phyloP scores from a whole-genome alignment of 1,140 invertebrate species.

The Drosophila parvula region DNA sequence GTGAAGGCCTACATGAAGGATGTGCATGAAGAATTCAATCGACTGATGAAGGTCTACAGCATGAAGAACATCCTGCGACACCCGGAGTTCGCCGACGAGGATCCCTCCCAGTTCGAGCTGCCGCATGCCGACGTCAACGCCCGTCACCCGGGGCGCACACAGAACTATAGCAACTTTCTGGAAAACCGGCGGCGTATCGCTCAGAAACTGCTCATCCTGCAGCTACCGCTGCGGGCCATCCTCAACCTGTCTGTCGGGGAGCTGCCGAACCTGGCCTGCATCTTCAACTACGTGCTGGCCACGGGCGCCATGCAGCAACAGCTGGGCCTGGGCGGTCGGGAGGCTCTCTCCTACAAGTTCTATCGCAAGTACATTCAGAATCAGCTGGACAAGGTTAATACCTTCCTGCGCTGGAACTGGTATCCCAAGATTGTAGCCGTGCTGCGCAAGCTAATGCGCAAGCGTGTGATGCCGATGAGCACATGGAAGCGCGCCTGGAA shows the following conservation, averaged over 20 bases:
- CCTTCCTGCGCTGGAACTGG: conserved; percentile 81
- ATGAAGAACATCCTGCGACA: conserved; percentile 78
- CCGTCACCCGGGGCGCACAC: conserved; percentile 85
- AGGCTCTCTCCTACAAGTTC: conserved; percentile 74
- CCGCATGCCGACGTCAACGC: conserved; percentile 64
- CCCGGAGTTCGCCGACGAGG: conserved; percentile 68
- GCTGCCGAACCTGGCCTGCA: conserved; percentile 84
- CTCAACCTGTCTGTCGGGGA: conserved; percentile 85
- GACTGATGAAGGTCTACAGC: conserved; percentile 79
- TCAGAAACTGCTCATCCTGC: conserved; percentile 86
- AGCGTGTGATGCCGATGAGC: conserved; percentile 63
- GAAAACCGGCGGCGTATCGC: conserved; percentile 85
- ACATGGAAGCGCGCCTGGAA: conserved; percentile 72
- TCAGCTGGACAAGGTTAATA: conserved; percentile 83
- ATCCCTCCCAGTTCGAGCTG: conserved; percentile 63
- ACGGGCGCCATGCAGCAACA: conserved; percentile 81
- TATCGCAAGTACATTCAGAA: conserved; percentile 75
- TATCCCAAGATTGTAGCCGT: conserved; percentile 83
- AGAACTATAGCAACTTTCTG: conserved; percentile 86
- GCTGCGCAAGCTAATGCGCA: conserved; percentile 77
- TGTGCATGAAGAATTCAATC: conserved; percentile 76
- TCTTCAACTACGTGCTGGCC: conserved; percentile 83
- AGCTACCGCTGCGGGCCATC: conserved; percentile 87
- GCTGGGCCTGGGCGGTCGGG: conserved; percentile 80
- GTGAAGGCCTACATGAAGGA: conserved; percentile 78